Evolutionary conservation across 23 tunicate species (phyloP).

Genomic region (Pegea sp.): DNA sequence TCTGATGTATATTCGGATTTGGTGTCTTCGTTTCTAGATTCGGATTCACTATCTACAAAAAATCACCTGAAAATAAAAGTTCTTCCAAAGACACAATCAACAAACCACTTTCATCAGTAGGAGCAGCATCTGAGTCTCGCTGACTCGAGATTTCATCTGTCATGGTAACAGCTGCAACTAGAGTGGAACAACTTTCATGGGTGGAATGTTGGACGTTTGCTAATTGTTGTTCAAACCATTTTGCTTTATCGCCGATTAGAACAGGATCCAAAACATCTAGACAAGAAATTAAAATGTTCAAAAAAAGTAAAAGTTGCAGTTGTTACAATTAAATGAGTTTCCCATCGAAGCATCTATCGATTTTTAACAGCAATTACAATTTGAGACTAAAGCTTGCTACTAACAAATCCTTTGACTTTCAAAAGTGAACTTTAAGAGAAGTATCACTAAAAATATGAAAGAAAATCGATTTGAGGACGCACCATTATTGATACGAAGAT

Average conservation of each 20-base stretch:
- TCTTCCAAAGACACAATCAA: background rate
- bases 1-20: too few species aligned
- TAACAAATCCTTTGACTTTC: too few species aligned
- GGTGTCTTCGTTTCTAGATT: too few species aligned
- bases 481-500: constrained; percentile 48
- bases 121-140: constrained; percentile 31
- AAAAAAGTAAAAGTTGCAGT: too few species aligned
- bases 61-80: background rate
- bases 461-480: background rate
- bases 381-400: too few species aligned
- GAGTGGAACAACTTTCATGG: constrained; percentile 16
- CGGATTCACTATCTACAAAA: too few species aligned
- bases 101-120: constrained; percentile 94
- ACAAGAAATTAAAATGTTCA: too few species aligned
- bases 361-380: too few species aligned
- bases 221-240: constrained; percentile 78
- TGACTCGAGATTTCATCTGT: constrained; percentile 31
- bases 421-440: too few species aligned
- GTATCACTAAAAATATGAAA: background rate
- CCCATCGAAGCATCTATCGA: too few species aligned
- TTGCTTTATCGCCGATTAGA: constrained; percentile 87
- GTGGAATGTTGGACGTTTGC: constrained; percentile 43
- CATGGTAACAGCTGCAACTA: constrained; percentile 66
- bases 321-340: too few species aligned
- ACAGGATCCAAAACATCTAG: constrained; percentile 77